Conservation (phyloP, 2,797 vertebrate species). For the Microtus obscurus region DNA sequence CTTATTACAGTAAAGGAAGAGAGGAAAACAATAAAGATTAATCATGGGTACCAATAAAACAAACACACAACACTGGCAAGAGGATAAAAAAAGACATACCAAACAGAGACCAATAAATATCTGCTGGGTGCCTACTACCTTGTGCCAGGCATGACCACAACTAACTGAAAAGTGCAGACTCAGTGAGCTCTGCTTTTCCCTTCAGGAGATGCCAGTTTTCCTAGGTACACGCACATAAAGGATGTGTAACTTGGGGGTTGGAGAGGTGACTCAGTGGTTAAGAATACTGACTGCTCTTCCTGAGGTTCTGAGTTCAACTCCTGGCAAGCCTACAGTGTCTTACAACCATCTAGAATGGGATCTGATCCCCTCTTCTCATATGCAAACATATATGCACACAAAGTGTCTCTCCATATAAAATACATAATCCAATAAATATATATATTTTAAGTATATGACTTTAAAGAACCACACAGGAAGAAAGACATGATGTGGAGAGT, state of each 20-base stretch:
- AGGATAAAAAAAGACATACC: conserved; percentile 49
- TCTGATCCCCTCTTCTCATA: not conserved
- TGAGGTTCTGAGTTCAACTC: not conserved
- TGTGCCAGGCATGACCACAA: conserved; percentile 60
- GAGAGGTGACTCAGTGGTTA: not conserved
- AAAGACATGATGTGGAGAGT: not conserved
- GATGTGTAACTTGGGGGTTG: not conserved
- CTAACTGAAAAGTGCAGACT: conserved; percentile 62
- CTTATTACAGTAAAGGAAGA: not conserved
- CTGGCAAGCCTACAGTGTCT: not conserved
- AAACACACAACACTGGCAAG: conserved; percentile 46
- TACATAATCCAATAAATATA: not conserved
- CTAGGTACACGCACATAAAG: conserved; percentile 26
- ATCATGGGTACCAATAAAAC: conserved; percentile 56
- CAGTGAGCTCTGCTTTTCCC: conserved; percentile 54
- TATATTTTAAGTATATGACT: not conserved
- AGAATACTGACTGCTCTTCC: not conserved
- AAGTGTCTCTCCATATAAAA: not conserved
- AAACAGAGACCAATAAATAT: conserved; percentile 60
- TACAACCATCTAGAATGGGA: not conserved
- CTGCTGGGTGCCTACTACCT: conserved; percentile 44
- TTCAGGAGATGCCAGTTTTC: conserved; percentile 55
- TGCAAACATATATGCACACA: not conserved
- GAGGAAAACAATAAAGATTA: conserved; percentile 62
- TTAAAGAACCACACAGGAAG: conserved; percentile 38